Percentiles rank a stretch among this genome's conserved stretches.
Evolutionary conservation across 2,113 vertebrate species (phyloP).

Genomic region (Phrynosoma blainvillii): DNA sequence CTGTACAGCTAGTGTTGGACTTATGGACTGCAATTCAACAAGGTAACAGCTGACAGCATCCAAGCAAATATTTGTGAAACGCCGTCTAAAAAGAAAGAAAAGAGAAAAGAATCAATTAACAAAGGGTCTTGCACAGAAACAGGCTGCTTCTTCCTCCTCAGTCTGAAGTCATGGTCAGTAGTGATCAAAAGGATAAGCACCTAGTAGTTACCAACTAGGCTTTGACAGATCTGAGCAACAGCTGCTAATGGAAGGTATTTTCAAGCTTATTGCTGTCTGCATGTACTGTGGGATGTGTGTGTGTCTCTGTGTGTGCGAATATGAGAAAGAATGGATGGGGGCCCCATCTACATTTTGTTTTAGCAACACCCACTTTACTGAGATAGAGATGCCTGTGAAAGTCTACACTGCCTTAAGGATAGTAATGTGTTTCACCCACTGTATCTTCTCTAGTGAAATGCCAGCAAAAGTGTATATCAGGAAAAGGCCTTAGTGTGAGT

Average conservation of each 20-base stretch:
- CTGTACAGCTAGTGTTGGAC: conserved; percentile 84
- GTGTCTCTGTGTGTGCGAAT: too few relatives aligned
- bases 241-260: background rate
- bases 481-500: background rate
- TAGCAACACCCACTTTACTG: background rate
- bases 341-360: too few relatives aligned
- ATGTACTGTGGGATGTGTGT: too few relatives aligned
- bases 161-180: background rate
- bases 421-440: background rate
- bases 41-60: conserved; percentile 95
- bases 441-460: background rate
- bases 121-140: background rate
- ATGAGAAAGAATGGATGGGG: too few relatives aligned
- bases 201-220: background rate
- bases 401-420: background rate
- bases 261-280: background rate
- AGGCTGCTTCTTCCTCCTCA: background rate
- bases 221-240: background rate
- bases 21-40: conserved; percentile 95
- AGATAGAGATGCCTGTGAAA: background rate
- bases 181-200: background rate
- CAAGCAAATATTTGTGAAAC: conserved; percentile 92
- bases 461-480: background rate
- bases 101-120: background rate
- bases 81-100: conserved; percentile 76